Evolutionary conservation across 2,888 invertebrate species (phyloP), one percentile per base, ranked within the genome.

Genomic region (Drosophila lutescens): DNA sequence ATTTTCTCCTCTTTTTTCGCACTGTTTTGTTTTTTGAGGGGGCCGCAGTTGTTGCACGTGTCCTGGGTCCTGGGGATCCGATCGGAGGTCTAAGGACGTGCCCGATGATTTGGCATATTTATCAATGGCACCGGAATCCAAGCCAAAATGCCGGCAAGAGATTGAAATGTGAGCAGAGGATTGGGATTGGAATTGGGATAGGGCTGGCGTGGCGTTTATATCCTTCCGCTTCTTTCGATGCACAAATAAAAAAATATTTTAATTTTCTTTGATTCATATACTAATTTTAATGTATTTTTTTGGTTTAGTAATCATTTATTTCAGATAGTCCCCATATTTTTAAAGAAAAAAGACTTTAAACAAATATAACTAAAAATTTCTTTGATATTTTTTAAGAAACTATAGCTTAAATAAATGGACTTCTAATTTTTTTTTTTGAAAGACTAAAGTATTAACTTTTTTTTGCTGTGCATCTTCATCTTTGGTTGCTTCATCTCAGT

Each of bases 71-170:
- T 30, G 32, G 30, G 57, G 50, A 50, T 43, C 65, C 32, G 61
- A 61, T 46, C 61, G 30, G 40, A 38, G 40, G 44, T 51, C 44
- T 34, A 36, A 67, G 55, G 68, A 66, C 68, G 66, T 66, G 66
- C 68, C 54, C 54, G 34, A 66, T 68, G 66, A 66, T 68, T 67
- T 68, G 68, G 66, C 66, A 68, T 68, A 66, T 66, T 66, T 54
- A 54, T 68, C 66, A 66, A 68, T 66, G 66, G 62, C 32, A 41
- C 23, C 9, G 66, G 30, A 38, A 26, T 44, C 38, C 44, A 9
- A 58, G 58, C 15, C 59, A 23, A 43, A 15, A 36, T 44, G 43
- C 66, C 30, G 30, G 51, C 44, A 15, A 40, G 20, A 66, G 46
- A 54, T 66, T 66, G 46, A 66, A 66, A 66, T 53, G 65, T 41